Conservation (phyloP, 35 echinoderm and acorn worm species). For the Ophioderma brevispina region DNA sequence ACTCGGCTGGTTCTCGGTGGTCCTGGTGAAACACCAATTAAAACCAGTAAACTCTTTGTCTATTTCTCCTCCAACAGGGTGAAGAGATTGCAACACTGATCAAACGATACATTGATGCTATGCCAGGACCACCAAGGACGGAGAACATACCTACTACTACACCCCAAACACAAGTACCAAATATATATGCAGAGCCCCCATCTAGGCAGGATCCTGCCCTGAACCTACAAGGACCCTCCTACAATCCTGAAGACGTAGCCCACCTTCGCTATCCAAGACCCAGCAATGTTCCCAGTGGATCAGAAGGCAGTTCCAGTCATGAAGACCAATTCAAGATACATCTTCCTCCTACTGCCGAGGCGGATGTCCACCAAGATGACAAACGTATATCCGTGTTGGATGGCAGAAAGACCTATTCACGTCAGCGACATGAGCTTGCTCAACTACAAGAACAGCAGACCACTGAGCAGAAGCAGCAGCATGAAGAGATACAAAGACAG, state of each 20-base stretch:
- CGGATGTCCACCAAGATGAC: not conserved
- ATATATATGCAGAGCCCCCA: no score
- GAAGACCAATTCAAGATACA: not conserved
- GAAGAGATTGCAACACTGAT: conserved; percentile 30
- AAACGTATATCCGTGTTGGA: not conserved
- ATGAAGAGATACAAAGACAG: not conserved
- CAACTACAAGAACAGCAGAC: not conserved
- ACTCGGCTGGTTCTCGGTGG: no score
- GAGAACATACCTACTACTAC: not conserved
- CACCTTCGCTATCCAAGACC: not conserved
- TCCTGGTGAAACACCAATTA: no score
- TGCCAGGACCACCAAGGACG: not conserved
- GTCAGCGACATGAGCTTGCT: not conserved
- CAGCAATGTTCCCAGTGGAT: not conserved
- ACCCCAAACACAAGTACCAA: not conserved
- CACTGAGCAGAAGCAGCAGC: not conserved
- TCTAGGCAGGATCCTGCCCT: not conserved
- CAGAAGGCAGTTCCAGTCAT: not conserved
- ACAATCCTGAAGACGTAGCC: not conserved
- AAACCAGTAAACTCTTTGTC: no score
- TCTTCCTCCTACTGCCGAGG: not conserved
- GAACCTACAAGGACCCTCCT: not conserved
- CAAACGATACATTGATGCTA: conserved; percentile 29
- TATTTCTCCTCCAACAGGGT: conserved; percentile 11
- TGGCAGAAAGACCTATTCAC: not conserved